Conservation (phyloP, 2,888 invertebrate genomes). For the Syrphus vitripennis region DNA sequence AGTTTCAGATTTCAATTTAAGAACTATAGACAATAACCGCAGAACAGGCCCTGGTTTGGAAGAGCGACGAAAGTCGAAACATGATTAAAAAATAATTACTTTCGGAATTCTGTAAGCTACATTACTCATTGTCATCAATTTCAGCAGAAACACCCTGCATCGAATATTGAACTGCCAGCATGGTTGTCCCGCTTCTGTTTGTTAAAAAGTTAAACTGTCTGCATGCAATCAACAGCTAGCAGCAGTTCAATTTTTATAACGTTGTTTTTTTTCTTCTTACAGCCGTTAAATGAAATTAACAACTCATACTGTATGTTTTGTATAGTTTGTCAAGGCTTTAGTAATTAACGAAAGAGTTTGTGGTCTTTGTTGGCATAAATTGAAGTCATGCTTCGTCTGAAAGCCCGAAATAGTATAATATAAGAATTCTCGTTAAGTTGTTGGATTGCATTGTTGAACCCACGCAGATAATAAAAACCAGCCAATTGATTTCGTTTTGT, state of each 20-base stretch:
- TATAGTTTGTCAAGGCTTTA: slow-evolving; percentile 31
- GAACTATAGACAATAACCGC: too few relatives aligned
- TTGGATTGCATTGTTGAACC: not conserved
- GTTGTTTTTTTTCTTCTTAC: not conserved
- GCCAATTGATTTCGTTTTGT: slow-evolving; percentile 14
- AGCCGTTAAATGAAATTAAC: slow-evolving; percentile 44
- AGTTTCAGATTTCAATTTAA: too few relatives aligned
- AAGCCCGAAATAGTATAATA: not conserved
- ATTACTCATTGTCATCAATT: not conserved
- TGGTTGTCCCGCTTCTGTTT: slow-evolving; percentile 10
- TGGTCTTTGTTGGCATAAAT: slow-evolving; percentile 19
- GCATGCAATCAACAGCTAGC: slow-evolving; percentile 26
- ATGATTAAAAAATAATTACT: too few relatives aligned
- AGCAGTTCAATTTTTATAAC: slow-evolving; percentile 17
- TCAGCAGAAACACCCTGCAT: not conserved
- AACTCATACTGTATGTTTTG: not conserved
- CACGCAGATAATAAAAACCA: not conserved
- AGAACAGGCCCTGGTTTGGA: too few relatives aligned
- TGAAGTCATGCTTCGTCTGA: not conserved
- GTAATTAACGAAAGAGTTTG: slow-evolving; percentile 48
- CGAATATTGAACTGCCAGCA: not conserved
- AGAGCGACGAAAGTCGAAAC: too few relatives aligned
- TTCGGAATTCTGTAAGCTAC: too few relatives aligned
- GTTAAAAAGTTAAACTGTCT: slow-evolving; percentile 4
- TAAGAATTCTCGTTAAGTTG: not conserved